Conservation (phyloP, 2,113 vertebrate species). For the Gymnorhina tibicen region DNA sequence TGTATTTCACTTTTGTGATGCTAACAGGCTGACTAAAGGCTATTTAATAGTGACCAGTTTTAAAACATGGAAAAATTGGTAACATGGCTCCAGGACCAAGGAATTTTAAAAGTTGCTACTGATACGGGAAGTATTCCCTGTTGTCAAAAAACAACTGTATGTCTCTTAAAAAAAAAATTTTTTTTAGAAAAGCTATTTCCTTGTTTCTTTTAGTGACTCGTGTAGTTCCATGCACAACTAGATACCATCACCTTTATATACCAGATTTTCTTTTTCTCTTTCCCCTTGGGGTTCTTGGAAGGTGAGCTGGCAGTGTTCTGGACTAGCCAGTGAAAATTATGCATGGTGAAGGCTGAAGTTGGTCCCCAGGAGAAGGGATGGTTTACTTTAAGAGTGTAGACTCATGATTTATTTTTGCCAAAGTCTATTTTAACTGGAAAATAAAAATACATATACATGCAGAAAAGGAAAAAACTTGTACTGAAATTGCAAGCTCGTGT, state of each 20-base stretch:
- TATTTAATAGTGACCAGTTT: not conserved
- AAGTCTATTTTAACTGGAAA: constrained; percentile 29
- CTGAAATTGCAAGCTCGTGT: not conserved
- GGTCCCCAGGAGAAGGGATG: not conserved
- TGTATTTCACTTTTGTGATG: not conserved
- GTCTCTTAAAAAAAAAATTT: not conserved
- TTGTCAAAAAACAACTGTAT: constrained; percentile 18
- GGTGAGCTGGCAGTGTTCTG: constrained; percentile 60
- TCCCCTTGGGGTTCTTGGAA: not conserved
- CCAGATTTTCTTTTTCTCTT: not conserved
- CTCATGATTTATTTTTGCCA: constrained; percentile 3
- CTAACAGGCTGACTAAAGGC: constrained; percentile 1
- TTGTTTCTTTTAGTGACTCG: constrained; percentile 33
- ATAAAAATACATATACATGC: constrained; percentile 23
- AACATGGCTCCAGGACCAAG: not conserved
- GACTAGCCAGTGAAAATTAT: not conserved
- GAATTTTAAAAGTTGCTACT: constrained; percentile 17
- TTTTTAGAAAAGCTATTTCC: constrained; percentile 28
- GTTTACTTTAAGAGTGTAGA: not conserved
- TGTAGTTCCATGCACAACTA: constrained; percentile 19
- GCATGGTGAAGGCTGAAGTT: not conserved
- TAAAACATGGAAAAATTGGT: constrained; percentile 20
- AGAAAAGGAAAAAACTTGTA: constrained; percentile 32
- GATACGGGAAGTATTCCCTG: not conserved
- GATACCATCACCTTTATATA: not conserved